phyloP scores from a whole-genome alignment of 2,888 invertebrate genomes.

The Halictus quadricinctus region DNA sequence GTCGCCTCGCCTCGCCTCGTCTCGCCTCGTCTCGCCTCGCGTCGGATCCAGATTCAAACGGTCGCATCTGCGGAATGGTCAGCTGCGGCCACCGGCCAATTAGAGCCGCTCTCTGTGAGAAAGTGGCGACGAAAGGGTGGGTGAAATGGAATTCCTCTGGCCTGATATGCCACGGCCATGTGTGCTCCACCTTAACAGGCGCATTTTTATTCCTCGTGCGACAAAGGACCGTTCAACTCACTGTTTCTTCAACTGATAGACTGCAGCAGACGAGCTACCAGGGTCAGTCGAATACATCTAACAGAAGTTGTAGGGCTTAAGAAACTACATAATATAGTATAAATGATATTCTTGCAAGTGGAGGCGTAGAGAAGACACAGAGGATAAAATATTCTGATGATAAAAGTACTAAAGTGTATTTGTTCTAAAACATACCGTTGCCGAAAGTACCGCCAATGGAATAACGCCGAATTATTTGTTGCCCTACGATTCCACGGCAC shows the following conservation, averaged over 20 bases:
- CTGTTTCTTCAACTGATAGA: not conserved
- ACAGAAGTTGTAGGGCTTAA: no score
- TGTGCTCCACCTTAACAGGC: not conserved
- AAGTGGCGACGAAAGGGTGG: conserved; percentile 63
- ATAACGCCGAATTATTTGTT: no score
- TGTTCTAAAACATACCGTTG: no score
- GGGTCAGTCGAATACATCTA: not conserved
- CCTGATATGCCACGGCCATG: conserved; percentile 33
- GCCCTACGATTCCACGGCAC: no score
- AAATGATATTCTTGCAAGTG: no score
- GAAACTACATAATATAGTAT: no score
- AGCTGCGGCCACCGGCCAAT: conserved; percentile 75
- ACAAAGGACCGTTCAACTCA: not conserved
- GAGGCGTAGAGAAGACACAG: no score
- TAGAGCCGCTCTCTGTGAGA: conserved; percentile 68
- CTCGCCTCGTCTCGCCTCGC: conserved; percentile 36
- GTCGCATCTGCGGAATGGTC: conserved; percentile 73
- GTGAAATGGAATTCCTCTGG: conserved; percentile 49
- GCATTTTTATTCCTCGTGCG: not conserved
- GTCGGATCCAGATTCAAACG: conserved; percentile 72
- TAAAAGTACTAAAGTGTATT: no score
- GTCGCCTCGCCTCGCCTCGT: conserved; percentile 50
- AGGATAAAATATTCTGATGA: no score
- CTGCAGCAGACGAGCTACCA: not conserved
- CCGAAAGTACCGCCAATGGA: no score